Evolutionary conservation across 2,888 invertebrate genomes (phyloP), one percentile per base, ranked within the genome.

Genomic region (Oxystoma pomonae): DNA sequence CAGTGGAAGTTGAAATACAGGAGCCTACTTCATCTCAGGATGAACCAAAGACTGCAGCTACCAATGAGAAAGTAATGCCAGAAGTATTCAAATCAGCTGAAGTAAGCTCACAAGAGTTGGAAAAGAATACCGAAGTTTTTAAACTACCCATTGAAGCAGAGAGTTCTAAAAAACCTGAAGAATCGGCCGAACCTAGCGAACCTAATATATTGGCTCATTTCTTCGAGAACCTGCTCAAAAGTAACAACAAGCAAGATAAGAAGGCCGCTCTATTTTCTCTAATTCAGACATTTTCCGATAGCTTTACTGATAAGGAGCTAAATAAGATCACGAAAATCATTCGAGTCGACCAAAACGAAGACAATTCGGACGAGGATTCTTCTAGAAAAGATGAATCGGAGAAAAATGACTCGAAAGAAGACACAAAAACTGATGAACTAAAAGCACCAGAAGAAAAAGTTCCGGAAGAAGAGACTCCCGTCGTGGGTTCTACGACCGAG

Each of bases 281-380:
- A 9, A 73, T 77, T 19, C 71, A 68, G 59, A 74, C 75, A 1
- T 72, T 77, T 63, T 72, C 75, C 2, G 74, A 72, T 57, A 73
- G 68, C 55, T 70, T 74, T 57, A 70, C 69, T 51, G 68, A 70
- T 1, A 70, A 73, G 35, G 81, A 82, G 69, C 80, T 83, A 61
- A 83, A 84, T 74, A 81, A 85, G 59, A 83, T 83, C 70, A 86
- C 85, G 69, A 85, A 84, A 69, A 81, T 87, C 20, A 83, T 84
- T 70, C 84, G 82, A 70, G 79, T 85, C 1, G 82, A 85, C 65
- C 83, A 83, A 70, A 83, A 85, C 2, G 84, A 84, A 12, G 74
- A 76, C n/a, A 74, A 75, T 55, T 69, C 71, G n/a, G 60, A 75
- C 1, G 59, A 59, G 35, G 60, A 63, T 49, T 57, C 12, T 20